Percentiles rank a stretch among this genome's conserved stretches.
Evolutionary conservation across 2,113 vertebrate species (phyloP).

Genomic region (Notechis scutatus): DNA sequence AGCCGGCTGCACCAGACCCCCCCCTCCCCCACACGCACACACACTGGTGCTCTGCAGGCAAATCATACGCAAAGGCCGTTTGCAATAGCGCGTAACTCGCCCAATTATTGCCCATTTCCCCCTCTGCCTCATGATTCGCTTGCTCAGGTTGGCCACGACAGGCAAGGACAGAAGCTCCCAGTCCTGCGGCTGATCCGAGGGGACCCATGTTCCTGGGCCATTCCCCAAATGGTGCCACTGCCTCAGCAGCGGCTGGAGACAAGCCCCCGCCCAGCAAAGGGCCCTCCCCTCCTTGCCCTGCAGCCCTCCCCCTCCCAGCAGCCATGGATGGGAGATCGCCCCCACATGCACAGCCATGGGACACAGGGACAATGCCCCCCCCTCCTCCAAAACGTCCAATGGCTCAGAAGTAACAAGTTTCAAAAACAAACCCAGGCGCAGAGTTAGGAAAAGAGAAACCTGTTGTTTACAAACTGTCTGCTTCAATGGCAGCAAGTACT

Average conservation of each 20-base stretch:
- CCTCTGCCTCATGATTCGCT: slow-evolving; percentile 78
- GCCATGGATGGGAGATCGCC: not conserved
- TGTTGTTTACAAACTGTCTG: slow-evolving; percentile 41
- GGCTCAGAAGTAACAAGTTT: not conserved
- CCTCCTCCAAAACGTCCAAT: not conserved
- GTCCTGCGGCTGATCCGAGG: slow-evolving; percentile 56
- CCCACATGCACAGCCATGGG: not conserved
- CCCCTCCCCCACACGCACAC: slow-evolving; percentile 3
- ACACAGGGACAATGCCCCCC: not conserved
- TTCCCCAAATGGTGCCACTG: not conserved
- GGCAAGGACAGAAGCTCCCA: slow-evolving; percentile 66
- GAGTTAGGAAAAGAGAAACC: slow-evolving; percentile 7
- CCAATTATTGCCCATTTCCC: slow-evolving; percentile 81
- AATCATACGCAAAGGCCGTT: slow-evolving; percentile 76
- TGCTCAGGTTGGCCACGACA: slow-evolving; percentile 67
- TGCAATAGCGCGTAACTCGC: slow-evolving; percentile 79
- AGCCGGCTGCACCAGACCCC: slow-evolving; percentile 39
- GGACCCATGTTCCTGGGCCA: slow-evolving; percentile 27
- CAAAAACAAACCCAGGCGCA: accelerated
- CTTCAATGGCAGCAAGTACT: not conserved
- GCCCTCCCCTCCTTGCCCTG: not conserved
- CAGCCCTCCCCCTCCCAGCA: not conserved
- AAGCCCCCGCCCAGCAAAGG: not conserved
- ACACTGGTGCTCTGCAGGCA: slow-evolving; percentile 50
- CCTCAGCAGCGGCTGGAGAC: not conserved